These are phyloP conservation scores for Pan troglodytes DNA, from an alignment of 2,113 vertebrate species.

Conservation along the genomic window DNA sequence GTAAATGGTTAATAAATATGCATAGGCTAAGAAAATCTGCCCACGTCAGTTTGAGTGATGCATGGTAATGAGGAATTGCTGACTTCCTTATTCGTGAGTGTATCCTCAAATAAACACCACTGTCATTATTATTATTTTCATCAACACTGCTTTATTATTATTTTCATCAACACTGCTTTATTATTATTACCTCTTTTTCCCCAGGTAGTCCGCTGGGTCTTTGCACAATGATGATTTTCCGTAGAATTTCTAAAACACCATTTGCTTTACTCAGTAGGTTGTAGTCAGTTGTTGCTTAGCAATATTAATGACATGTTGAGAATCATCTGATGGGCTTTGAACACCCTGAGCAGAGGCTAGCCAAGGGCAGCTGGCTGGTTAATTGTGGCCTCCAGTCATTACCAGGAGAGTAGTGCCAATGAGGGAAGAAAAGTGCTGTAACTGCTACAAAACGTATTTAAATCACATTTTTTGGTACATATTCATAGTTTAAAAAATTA, in stretches of 20 bases:
- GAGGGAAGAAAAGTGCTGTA: not conserved
- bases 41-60: not conserved
- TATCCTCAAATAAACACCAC: not conserved
- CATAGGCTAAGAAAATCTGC: not conserved
- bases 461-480: not conserved
- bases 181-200: not conserved
- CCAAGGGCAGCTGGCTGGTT: conserved; percentile 65
- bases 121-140: not conserved
- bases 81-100: not conserved
- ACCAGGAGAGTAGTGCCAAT: not conserved
- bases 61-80: not conserved
- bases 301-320: conserved; percentile 65
- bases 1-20: not conserved
- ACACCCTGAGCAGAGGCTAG: conserved; percentile 18
- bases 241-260: conserved; percentile 45
- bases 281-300: conserved; percentile 71
- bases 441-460: not conserved
- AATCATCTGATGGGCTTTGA: conserved; percentile 47
- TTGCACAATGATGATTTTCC: not conserved
- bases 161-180: not conserved
- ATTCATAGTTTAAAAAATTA: not conserved
- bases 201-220: not conserved
- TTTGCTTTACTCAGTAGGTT: conserved; percentile 49
- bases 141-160: not conserved
- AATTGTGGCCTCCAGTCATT: conserved; percentile 59